Evolutionary conservation across 2,797 vertebrate genomes (phyloP).

Genomic region (Geotrypetes seraphini): DNA sequence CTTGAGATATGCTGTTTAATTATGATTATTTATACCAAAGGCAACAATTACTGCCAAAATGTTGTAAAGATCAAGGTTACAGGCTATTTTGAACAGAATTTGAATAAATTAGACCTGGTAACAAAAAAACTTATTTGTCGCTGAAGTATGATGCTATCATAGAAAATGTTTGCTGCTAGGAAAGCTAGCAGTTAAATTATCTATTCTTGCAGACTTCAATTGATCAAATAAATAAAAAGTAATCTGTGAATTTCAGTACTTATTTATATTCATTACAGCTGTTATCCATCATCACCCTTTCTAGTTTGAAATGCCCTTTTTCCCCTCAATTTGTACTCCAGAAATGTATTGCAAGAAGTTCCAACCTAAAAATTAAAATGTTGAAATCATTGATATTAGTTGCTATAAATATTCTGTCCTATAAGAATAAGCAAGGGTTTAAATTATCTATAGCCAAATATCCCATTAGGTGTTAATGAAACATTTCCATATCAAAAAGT

Average conservation of each 20-base stretch:
- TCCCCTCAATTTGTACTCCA: background rate
- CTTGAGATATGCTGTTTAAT: constrained; percentile 40
- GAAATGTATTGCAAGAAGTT: background rate
- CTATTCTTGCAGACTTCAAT: background rate
- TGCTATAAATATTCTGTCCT: background rate
- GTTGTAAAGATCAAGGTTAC: constrained; percentile 35
- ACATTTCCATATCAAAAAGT: background rate
- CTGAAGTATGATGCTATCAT: too few species aligned
- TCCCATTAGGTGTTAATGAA: background rate
- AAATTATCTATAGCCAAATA: constrained; percentile 3
- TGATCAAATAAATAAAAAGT: too few species aligned
- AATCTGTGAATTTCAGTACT: background rate
- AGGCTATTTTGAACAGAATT: constrained; percentile 33
- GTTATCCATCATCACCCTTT: background rate
- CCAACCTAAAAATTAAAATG: background rate
- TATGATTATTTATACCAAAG: constrained; percentile 43
- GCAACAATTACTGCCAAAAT: constrained; percentile 28
- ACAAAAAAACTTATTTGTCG: constrained; percentile 10
- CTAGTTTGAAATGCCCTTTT: background rate
- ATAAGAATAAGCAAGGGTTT: background rate
- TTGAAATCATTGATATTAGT: background rate
- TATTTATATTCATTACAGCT: background rate
- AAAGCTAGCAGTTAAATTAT: too few species aligned
- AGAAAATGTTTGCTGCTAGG: too few species aligned
- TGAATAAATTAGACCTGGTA: constrained; percentile 32